These are phyloP conservation scores for Penaeus monodon DNA, from an alignment of 2,888 invertebrate genomes.

Conservation along the genomic window DNA sequence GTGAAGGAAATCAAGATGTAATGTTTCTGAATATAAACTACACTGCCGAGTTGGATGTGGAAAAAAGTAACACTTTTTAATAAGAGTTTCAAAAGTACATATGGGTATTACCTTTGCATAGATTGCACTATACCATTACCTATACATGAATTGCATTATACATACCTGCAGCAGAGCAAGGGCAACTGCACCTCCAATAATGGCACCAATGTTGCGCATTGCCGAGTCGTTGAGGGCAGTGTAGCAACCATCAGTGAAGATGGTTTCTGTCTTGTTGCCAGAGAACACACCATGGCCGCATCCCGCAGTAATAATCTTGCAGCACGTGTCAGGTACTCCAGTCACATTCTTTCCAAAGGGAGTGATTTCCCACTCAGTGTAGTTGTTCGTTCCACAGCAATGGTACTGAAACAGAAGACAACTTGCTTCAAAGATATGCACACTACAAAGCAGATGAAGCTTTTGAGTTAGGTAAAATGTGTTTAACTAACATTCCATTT, in stretches of 20 bases:
- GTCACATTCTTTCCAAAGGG: constrained; percentile 5
- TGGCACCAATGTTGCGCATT: constrained; percentile 35
- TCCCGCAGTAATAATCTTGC: background rate
- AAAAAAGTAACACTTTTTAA: no score
- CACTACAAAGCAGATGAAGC: no score
- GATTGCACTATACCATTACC: background rate
- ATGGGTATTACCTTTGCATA: no score
- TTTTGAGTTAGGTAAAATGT: no score
- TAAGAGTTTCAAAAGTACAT: no score
- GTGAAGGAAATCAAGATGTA: background rate
- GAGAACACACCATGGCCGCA: constrained; percentile 26
- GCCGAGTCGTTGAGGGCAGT: constrained; percentile 27
- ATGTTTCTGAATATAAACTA: background rate
- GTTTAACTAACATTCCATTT: no score
- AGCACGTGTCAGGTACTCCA: constrained; percentile 54
- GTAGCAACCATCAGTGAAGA: constrained; percentile 42
- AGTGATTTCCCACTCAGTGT: constrained; percentile 39
- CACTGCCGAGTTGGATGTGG: no score
- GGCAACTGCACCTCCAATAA: constrained; percentile 40
- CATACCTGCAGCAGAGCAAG: constrained; percentile 53
- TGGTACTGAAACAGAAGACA: constrained; percentile 7
- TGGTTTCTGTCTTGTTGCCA: background rate
- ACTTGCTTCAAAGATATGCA: no score
- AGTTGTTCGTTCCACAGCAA: constrained; percentile 49
- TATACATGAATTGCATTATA: background rate